Conservation (phyloP, 1,140 invertebrate genomes). For the Drosophila triauraria region DNA sequence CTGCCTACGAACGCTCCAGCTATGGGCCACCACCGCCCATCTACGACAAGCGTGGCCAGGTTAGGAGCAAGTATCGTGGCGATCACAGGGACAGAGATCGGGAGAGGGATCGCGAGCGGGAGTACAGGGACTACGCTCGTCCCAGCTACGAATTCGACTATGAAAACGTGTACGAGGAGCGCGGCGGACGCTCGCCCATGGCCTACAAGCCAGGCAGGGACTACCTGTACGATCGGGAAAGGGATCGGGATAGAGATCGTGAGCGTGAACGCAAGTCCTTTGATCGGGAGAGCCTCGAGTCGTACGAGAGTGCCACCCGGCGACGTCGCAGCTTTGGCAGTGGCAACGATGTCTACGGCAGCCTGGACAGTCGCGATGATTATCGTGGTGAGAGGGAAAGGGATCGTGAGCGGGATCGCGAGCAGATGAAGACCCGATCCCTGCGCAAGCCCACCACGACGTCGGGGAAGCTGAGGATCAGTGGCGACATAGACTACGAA, state of each 20-base stretch:
- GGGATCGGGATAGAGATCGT: slow-evolving; percentile 51
- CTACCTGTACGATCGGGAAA: slow-evolving; percentile 71
- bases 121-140: slow-evolving; percentile 74
- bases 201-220: slow-evolving; percentile 63
- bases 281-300: slow-evolving; percentile 84
- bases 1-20: slow-evolving; percentile 79
- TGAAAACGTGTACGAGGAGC: slow-evolving; percentile 80
- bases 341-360: slow-evolving; percentile 83
- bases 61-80: slow-evolving; percentile 60
- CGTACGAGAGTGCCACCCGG: slow-evolving; percentile 76
- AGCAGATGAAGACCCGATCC: slow-evolving; percentile 71
- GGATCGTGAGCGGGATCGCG: slow-evolving; percentile 66
- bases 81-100: slow-evolving; percentile 57
- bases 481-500: slow-evolving; percentile 82
- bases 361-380: slow-evolving; percentile 79
- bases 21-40: slow-evolving; percentile 80
- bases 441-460: slow-evolving; percentile 73
- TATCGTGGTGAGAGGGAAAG: slow-evolving; percentile 60
- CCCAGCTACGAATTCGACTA: slow-evolving; percentile 83
- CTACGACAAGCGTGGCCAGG: slow-evolving; percentile 78
- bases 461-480: slow-evolving; percentile 64
- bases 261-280: slow-evolving; percentile 80
- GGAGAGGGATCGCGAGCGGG: slow-evolving; percentile 58
- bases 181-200: slow-evolving; percentile 70
- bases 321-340: slow-evolving; percentile 81